These are phyloP conservation scores for Homalodisca vitripennis DNA, from an alignment of 1,140 invertebrate species.

Conservation along the genomic window DNA sequence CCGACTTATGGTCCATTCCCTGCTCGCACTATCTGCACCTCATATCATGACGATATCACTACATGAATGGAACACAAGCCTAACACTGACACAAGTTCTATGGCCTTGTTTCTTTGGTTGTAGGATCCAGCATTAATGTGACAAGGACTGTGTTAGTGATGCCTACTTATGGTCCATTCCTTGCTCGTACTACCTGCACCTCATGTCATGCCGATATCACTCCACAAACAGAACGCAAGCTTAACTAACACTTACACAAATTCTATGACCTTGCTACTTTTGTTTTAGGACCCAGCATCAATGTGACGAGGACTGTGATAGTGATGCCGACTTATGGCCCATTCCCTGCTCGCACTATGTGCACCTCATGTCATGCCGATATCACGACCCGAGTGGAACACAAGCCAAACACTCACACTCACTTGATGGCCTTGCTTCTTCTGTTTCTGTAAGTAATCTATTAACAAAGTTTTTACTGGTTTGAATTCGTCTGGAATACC, in stretches of 20 bases:
- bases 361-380: conserved; percentile 39
- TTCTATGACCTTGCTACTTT: conserved; percentile 39
- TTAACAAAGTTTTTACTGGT: no score
- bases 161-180: conserved; percentile 23
- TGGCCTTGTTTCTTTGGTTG: no score
- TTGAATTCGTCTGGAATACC: no score
- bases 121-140: conserved; percentile 17
- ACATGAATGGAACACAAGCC: conserved; percentile 36
- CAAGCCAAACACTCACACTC: conserved; percentile 35
- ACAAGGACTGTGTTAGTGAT: conserved; percentile 25
- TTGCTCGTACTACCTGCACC: conserved; percentile 31
- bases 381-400: conserved; percentile 36
- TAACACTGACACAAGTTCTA: conserved; percentile 12
- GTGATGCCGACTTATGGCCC: conserved; percentile 25
- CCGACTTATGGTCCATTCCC: conserved; percentile 26
- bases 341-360: conserved; percentile 23
- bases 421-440: conserved; percentile 39
- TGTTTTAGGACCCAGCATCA: conserved; percentile 8
- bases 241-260: conserved; percentile 29
- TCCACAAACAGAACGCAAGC: conserved; percentile 35
- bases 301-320: conserved; percentile 24
- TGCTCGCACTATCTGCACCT: conserved; percentile 33
- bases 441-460: conserved; percentile 33
- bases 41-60: conserved; percentile 37
- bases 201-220: conserved; percentile 38